Evolutionary conservation across 2,888 invertebrate genomes (phyloP).

Genomic region (Osmoderma eremita): DNA sequence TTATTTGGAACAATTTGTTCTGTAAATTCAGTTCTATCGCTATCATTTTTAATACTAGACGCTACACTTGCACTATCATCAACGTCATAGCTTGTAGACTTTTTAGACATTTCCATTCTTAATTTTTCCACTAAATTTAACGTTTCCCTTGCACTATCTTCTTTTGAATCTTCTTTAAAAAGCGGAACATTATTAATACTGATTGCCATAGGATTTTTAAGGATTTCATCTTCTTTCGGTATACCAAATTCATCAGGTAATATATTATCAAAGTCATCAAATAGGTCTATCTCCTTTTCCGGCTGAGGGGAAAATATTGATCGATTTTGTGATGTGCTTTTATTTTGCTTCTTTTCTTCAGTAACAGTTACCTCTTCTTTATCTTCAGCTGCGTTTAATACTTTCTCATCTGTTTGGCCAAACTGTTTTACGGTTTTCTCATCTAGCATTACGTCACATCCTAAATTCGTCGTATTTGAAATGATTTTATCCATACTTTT

Average conservation of each 20-base stretch:
- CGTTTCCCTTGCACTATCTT: slow-evolving; percentile 85
- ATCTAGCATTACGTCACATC: not conserved
- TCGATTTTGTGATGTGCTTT: slow-evolving; percentile 63
- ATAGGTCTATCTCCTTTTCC: slow-evolving; percentile 67
- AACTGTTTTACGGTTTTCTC: slow-evolving; percentile 2
- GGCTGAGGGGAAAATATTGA: slow-evolving; percentile 80
- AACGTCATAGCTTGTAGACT: slow-evolving; percentile 64
- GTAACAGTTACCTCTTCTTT: slow-evolving; percentile 11
- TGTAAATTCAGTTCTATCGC: slow-evolving; percentile 56
- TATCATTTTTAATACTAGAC: slow-evolving; percentile 62
- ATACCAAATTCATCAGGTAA: slow-evolving; percentile 72
- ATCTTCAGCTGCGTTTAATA: slow-evolving; percentile 27
- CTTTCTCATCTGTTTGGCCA: not conserved
- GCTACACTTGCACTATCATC: slow-evolving; percentile 58
- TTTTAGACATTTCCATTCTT: slow-evolving; percentile 77
- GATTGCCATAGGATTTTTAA: slow-evolving; percentile 71
- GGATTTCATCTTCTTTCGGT: slow-evolving; percentile 69
- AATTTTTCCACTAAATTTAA: slow-evolving; percentile 86
- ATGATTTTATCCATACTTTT: slow-evolving; percentile 47
- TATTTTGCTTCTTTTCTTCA: slow-evolving; percentile 31
- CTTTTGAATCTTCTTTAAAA: slow-evolving; percentile 82
- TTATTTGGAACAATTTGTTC: slow-evolving; percentile 59
- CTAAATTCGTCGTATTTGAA: slow-evolving; percentile 45
- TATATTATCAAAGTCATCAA: slow-evolving; percentile 68
- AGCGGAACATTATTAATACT: slow-evolving; percentile 72